Conservation (phyloP, 30 jellyfish, hydroid and myxozoan genomes). For the Chrysaora quinquecirrha region DNA sequence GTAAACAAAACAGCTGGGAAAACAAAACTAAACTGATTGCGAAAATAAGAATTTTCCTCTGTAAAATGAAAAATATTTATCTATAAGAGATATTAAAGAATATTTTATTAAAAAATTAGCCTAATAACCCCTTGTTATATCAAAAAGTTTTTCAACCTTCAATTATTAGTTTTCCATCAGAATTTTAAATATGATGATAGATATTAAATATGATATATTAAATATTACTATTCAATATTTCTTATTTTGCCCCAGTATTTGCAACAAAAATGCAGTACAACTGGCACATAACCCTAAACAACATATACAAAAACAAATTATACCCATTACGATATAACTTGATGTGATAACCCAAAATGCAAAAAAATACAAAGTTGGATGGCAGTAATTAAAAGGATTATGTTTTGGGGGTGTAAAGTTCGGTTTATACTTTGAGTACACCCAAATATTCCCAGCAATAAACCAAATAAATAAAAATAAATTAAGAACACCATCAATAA, state of each 20-base stretch:
- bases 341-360: conserved; percentile 97
- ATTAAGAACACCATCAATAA: conserved; percentile 88
- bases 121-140: too few species aligned
- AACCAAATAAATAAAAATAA: conserved; percentile 96
- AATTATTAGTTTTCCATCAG: too few species aligned
- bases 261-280: conserved; percentile 97
- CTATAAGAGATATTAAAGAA: too few species aligned
- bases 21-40: too few species aligned
- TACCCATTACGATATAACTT: conserved; percentile 81
- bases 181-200: too few species aligned
- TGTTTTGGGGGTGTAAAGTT: conserved; percentile 90
- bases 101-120: too few species aligned
- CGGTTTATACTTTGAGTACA: conserved; percentile 93
- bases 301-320: conserved; percentile 93
- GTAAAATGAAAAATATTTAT: too few species aligned
- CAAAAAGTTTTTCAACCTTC: too few species aligned
- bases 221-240: too few species aligned
- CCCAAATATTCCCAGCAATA: conserved; percentile 98
- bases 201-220: too few species aligned
- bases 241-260: conserved; percentile 33
- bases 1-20: too few species aligned
- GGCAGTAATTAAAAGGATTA: conserved; percentile 92
- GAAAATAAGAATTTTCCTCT: too few species aligned
- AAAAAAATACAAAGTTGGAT: conserved; percentile 82
- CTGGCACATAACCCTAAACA: conserved; percentile 98